A percentile compares a stretch with the other conserved stretches of the same genome.
phyloP scores from a whole-genome alignment of 2,888 invertebrate species.

The Nephrotoma appendiculata region DNA sequence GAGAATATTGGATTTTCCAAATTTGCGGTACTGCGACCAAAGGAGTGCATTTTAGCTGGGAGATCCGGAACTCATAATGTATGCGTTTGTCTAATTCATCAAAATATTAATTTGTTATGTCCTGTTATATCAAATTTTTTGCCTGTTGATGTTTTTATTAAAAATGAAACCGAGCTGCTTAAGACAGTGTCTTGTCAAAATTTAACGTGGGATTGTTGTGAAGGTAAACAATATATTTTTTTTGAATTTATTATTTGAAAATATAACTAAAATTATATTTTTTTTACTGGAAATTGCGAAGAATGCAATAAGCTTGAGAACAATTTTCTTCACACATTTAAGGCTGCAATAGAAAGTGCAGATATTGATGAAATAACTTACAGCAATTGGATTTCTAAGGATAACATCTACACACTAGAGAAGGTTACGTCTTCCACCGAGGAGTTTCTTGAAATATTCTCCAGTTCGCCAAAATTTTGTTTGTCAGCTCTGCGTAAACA shows the following conservation, averaged over 20 bases:
- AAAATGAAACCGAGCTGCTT: background rate
- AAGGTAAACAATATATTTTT: background rate
- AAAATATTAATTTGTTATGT: background rate
- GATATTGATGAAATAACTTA: background rate
- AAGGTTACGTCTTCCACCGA: background rate
- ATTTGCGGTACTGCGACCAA: background rate
- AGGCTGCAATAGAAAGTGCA: background rate
- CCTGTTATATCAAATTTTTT: background rate
- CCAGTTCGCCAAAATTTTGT: background rate
- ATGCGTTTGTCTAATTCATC: background rate
- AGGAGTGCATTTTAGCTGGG: background rate
- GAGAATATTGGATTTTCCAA: background rate
- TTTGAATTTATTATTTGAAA: too few species aligned
- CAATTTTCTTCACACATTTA: background rate
- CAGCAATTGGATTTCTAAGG: background rate
- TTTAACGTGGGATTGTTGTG: background rate
- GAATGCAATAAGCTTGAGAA: background rate
- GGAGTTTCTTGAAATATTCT: background rate
- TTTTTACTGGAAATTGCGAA: background rate
- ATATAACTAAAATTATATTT: too few species aligned
- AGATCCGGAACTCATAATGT: background rate
- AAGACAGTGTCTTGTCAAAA: background rate
- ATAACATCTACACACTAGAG: background rate
- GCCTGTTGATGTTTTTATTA: background rate
- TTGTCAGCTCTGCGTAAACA: background rate